phyloP scores from a whole-genome alignment of 2,797 vertebrate genomes.

The Smutsia temminckii region DNA sequence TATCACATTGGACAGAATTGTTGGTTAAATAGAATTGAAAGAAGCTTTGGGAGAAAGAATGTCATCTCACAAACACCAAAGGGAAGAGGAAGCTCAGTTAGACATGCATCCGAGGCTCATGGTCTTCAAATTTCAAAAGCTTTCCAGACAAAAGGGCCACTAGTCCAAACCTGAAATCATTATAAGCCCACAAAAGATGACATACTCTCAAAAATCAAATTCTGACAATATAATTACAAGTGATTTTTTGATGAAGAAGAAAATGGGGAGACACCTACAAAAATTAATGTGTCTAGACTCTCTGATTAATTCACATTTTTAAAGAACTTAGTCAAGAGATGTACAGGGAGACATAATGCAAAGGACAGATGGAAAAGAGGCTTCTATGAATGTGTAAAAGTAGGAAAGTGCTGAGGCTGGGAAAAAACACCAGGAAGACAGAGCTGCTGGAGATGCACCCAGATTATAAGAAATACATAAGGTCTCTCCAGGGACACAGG shows the following conservation, averaged over 20 bases:
- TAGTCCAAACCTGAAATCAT: not conserved
- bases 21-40: not conserved
- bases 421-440: no score
- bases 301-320: conserved; percentile 18
- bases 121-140: not conserved
- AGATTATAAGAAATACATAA: not conserved
- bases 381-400: not conserved
- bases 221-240: conserved; percentile 53
- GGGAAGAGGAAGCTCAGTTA: not conserved
- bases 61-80: not conserved
- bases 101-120: no score
- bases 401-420: not conserved
- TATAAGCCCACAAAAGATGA: not conserved
- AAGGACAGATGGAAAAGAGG: not conserved
- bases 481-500: not conserved
- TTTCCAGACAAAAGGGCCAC: not conserved
- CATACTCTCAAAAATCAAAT: conserved; percentile 36
- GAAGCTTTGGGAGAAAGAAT: not conserved
- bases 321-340: not conserved
- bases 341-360: not conserved
- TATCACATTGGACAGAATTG: not conserved
- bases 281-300: conserved; percentile 64
- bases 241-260: conserved; percentile 48
- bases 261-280: not conserved
- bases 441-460: not conserved